Conservation (phyloP, 2,797 vertebrate species). For the Danio kyathit region DNA sequence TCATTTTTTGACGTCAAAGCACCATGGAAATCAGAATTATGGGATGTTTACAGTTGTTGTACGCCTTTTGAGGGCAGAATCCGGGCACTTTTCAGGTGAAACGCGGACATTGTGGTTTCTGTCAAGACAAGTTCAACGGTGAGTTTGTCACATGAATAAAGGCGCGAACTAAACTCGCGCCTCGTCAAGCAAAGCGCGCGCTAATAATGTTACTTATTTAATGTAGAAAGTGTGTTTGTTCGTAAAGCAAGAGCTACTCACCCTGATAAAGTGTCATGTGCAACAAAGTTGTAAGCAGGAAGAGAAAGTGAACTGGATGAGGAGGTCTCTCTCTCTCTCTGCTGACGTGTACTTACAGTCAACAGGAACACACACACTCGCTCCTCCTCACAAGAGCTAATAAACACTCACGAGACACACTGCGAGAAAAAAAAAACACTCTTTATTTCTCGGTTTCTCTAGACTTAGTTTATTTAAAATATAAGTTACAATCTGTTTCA, state of each 20-base stretch:
- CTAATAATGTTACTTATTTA: no score
- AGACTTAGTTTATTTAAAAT: no score
- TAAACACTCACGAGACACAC: background rate
- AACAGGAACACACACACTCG: slow-evolving; percentile 56
- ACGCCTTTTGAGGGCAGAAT: background rate
- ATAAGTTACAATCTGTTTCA: no score
- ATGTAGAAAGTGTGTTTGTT: background rate
- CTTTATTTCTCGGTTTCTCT: no score
- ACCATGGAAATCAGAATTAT: background rate
- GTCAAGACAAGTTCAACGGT: slow-evolving; percentile 37
- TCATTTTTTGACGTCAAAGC: slow-evolving; percentile 69
- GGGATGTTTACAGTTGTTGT: slow-evolving; percentile 23
- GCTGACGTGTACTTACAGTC: slow-evolving; percentile 81
- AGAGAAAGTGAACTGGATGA: slow-evolving; percentile 62
- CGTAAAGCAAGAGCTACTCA: slow-evolving; percentile 53
- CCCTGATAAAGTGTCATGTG: slow-evolving; percentile 60
- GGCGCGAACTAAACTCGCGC: background rate
- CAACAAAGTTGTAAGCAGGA: slow-evolving; percentile 71
- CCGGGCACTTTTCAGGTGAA: slow-evolving; percentile 1
- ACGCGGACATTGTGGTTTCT: slow-evolving; percentile 7
- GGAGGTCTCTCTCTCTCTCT: slow-evolving; percentile 61
- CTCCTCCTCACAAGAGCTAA: slow-evolving; percentile 8
- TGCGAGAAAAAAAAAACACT: no score
- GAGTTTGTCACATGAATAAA: background rate
- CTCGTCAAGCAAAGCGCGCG: background rate